Conservation (phyloP, 1,140 invertebrate genomes). For the Dreissena polymorpha region DNA sequence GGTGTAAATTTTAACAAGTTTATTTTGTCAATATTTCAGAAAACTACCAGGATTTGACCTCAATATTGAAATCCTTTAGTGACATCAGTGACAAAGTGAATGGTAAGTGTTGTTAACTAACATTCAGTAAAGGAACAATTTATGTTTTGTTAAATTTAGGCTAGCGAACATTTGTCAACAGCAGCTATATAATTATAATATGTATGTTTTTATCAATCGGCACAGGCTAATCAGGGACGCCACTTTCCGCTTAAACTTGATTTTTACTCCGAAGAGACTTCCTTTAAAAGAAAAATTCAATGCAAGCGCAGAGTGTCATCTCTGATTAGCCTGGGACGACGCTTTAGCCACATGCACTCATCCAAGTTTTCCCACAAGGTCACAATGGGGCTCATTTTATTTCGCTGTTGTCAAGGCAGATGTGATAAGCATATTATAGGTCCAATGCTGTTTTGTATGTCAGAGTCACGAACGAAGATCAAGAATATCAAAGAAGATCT, state of each 20-base stretch:
- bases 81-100: constrained; percentile 88
- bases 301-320: neutral
- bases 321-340: neutral
- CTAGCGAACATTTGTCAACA: too few relatives aligned
- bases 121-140: too few relatives aligned
- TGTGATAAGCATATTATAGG: neutral
- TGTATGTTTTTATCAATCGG: too few relatives aligned
- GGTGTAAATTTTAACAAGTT: constrained; percentile 7
- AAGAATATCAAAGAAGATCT: constrained; percentile 93
- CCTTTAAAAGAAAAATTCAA: neutral
- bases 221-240: too few relatives aligned
- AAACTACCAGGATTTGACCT: constrained; percentile 92
- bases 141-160: too few relatives aligned
- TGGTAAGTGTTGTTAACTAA: constrained; percentile 70
- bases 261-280: neutral
- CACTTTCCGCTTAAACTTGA: neutral
- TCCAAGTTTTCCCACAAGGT: neutral
- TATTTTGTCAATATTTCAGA: constrained; percentile 76
- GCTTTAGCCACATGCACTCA: neutral
- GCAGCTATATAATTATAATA: too few relatives aligned
- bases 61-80: constrained; percentile 93
- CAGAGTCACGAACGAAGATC: constrained; percentile 89
- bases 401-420: neutral
- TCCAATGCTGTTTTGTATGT: constrained; percentile 40
- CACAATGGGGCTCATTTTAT: too few relatives aligned